phyloP scores from a whole-genome alignment of 2,113 vertebrate species.

The Ctenomys sociabilis region DNA sequence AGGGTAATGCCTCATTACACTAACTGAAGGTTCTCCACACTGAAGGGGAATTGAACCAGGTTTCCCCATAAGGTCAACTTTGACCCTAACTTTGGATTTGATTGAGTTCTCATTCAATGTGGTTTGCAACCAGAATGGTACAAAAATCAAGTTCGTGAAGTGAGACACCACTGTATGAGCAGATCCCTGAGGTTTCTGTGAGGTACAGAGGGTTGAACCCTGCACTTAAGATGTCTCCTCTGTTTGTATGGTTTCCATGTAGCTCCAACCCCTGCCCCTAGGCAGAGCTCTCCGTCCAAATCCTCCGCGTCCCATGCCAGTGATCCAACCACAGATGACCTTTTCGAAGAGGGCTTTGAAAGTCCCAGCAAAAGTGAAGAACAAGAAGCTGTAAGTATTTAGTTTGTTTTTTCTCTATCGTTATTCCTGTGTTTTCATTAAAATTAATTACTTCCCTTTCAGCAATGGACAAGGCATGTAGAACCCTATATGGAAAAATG shows the following conservation, averaged over 20 bases:
- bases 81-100: background rate
- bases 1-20: background rate
- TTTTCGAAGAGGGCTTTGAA: slow-evolving; percentile 96
- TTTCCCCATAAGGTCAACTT: background rate
- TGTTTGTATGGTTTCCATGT: slow-evolving; percentile 63
- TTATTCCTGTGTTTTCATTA: background rate
- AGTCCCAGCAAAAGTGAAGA: slow-evolving; percentile 97
- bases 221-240: background rate
- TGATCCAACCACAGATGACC: slow-evolving; percentile 94
- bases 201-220: fast-evolving
- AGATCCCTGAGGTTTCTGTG: background rate
- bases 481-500: background rate
- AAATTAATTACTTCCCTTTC: background rate
- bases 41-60: background rate
- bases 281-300: slow-evolving; percentile 96
- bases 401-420: background rate
- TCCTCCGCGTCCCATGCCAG: slow-evolving; percentile 96
- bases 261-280: slow-evolving; percentile 97
- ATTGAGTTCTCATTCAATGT: background rate
- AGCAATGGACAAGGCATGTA: background rate
- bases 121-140: background rate
- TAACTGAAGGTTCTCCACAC: background rate
- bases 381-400: slow-evolving; percentile 95
- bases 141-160: background rate
- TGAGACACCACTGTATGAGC: background rate